Percentiles rank a stretch among this genome's conserved stretches.
These are phyloP conservation scores for Chelidonichthys spinosus DNA, from an alignment of 2,797 vertebrate species.

Conservation along the genomic window DNA sequence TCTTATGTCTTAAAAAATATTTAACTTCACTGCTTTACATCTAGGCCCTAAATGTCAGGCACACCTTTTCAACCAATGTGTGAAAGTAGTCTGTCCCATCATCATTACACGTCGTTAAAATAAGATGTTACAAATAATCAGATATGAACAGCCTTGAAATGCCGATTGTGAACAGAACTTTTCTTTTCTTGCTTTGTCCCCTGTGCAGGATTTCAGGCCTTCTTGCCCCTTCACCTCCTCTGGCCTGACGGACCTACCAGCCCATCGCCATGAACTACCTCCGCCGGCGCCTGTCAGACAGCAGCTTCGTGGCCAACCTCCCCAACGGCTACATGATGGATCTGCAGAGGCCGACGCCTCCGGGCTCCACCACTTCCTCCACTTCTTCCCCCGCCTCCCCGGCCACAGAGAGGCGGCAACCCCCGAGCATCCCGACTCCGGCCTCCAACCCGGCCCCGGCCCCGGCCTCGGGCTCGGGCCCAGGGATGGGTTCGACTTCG, in stretches of 20 bases:
- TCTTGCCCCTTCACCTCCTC: constrained; percentile 42
- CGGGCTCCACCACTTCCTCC: constrained; percentile 89
- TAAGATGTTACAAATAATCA: background rate
- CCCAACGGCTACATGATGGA: constrained; percentile 98
- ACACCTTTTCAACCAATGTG: background rate
- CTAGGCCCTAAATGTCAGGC: too few species aligned
- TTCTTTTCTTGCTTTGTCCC: background rate
- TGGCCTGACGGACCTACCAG: constrained; percentile 67
- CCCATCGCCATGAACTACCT: constrained; percentile 93
- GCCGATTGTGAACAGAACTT: background rate
- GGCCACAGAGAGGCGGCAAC: constrained; percentile 89
- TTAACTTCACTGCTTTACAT: too few species aligned
- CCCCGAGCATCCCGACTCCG: constrained; percentile 78
- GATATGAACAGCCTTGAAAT: accelerated
- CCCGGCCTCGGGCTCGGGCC: constrained; percentile 14
- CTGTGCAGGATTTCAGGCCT: constrained; percentile 43
- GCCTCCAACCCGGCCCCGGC: constrained; percentile 35
- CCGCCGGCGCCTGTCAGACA: constrained; percentile 94
- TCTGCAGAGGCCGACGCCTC: constrained; percentile 89
- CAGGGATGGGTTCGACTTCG: constrained; percentile 1
- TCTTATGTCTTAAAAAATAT: too few species aligned
- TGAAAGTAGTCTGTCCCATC: too few species aligned
- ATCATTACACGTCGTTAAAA: background rate
- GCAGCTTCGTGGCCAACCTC: constrained; percentile 96
- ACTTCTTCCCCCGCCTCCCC: constrained; percentile 91